Conservation (phyloP, 2,113 vertebrate species). For the Zapus hudsonius region DNA sequence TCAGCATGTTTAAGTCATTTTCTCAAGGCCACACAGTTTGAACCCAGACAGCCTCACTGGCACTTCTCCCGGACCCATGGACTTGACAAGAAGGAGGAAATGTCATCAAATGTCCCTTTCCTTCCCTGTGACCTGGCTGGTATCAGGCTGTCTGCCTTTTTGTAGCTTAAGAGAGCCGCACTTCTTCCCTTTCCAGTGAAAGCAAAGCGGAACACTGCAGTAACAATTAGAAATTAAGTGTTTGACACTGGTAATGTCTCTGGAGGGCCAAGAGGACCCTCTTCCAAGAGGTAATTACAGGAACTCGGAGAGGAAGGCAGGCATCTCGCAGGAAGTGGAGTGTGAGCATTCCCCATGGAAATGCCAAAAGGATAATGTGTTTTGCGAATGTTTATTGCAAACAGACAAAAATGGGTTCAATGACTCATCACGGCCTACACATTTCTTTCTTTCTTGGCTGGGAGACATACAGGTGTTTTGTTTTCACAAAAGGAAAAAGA, state of each 20-base stretch:
- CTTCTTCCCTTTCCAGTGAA: neutral
- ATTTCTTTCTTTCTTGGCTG: slow-evolving; percentile 53
- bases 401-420: slow-evolving; percentile 70
- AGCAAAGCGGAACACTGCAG: neutral
- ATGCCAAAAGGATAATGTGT: slow-evolving; percentile 73
- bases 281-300: slow-evolving; percentile 49
- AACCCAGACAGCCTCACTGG: neutral
- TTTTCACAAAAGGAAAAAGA: neutral
- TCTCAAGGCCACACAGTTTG: neutral
- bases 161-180: neutral
- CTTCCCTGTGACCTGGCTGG: neutral
- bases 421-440: slow-evolving; percentile 64
- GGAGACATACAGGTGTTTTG: slow-evolving; percentile 62
- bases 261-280: slow-evolving; percentile 20
- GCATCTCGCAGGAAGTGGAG: slow-evolving; percentile 38
- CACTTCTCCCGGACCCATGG: neutral
- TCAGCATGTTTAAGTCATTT: neutral
- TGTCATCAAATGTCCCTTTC: neutral
- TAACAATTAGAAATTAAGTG: slow-evolving; percentile 41
- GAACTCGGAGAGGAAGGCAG: slow-evolving; percentile 33
- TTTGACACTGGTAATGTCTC: slow-evolving; percentile 56
- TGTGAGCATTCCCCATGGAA: slow-evolving; percentile 23
- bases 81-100: neutral
- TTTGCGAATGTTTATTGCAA: slow-evolving; percentile 70
- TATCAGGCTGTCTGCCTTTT: neutral